These are phyloP conservation scores for Rhizomys pruinosus DNA, from an alignment of 2,113 vertebrate genomes.

Conservation along the genomic window DNA sequence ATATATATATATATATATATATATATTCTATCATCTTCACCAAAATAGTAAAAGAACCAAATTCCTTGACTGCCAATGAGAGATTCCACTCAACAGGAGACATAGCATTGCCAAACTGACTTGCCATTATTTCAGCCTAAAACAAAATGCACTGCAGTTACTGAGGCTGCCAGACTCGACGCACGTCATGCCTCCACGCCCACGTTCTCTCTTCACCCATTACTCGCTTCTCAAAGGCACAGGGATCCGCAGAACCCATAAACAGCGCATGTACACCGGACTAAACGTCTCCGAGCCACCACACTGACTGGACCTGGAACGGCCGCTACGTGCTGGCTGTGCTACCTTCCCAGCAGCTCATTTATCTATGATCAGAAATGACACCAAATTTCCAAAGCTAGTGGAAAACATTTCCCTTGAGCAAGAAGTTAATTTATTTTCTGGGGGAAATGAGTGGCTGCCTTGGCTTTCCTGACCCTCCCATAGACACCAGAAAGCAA, in stretches of 20 bases:
- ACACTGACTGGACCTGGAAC: neutral
- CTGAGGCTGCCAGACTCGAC: neutral
- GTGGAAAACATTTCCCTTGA: conserved; percentile 66
- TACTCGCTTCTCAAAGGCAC: neutral
- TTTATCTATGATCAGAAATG: conserved; percentile 66
- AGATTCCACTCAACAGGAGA: neutral
- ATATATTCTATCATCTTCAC: neutral
- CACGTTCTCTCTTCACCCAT: too few relatives aligned
- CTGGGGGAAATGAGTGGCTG: conserved; percentile 57
- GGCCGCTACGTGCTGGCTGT: neutral
- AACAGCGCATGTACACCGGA: neutral
- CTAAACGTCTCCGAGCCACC: neutral
- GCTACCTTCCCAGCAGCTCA: conserved; percentile 4
- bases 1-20: neutral
- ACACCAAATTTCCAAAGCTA: conserved; percentile 61
- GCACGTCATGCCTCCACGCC: neutral
- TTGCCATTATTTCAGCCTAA: neutral
- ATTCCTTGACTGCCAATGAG: too few relatives aligned
- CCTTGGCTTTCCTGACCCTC: conserved; percentile 67
- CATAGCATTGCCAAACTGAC: neutral
- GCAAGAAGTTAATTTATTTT: conserved; percentile 64
- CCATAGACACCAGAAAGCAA: conserved; percentile 52
- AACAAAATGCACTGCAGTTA: neutral
- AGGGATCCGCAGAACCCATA: neutral
- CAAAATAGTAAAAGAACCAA: neutral